These are phyloP conservation scores for Lasioglossum marginatum DNA, from an alignment of 2,888 invertebrate genomes.

Conservation along the genomic window DNA sequence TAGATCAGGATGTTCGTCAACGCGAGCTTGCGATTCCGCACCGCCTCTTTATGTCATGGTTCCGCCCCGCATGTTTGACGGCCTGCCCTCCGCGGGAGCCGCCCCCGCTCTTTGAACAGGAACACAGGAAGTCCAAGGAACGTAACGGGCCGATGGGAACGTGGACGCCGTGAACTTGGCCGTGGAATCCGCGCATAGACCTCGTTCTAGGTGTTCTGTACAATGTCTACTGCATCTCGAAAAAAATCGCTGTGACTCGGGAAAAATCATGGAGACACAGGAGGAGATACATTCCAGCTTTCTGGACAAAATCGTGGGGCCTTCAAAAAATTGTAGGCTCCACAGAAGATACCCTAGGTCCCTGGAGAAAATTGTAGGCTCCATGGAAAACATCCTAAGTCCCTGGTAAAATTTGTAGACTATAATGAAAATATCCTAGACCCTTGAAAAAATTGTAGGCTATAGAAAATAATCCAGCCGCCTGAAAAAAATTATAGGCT, in stretches of 20 bases:
- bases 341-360: not conserved
- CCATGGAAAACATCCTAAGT: not conserved
- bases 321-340: not conserved
- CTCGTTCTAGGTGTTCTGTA: not conserved
- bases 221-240: not conserved
- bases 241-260: not conserved
- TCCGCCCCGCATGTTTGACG: slow-evolving; percentile 85
- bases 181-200: slow-evolving; percentile 19
- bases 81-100: slow-evolving; percentile 85
- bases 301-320: not conserved
- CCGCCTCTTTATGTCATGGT: slow-evolving; percentile 84
- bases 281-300: not conserved
- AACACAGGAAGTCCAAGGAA: slow-evolving; percentile 80
- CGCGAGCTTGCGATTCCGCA: slow-evolving; percentile 75
- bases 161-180: slow-evolving; percentile 37
- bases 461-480: not conserved
- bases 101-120: slow-evolving; percentile 84
- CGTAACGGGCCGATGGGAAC: slow-evolving; percentile 14
- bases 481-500: too few species aligned
- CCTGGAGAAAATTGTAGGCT: not conserved
- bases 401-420: not conserved
- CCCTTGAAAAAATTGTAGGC: not conserved
- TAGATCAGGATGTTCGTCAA: slow-evolving; percentile 43
- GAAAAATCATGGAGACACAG: too few species aligned
- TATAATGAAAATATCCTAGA: too few species aligned